Conservation (phyloP, 2,113 vertebrate genomes). For the Capra hircus region DNA sequence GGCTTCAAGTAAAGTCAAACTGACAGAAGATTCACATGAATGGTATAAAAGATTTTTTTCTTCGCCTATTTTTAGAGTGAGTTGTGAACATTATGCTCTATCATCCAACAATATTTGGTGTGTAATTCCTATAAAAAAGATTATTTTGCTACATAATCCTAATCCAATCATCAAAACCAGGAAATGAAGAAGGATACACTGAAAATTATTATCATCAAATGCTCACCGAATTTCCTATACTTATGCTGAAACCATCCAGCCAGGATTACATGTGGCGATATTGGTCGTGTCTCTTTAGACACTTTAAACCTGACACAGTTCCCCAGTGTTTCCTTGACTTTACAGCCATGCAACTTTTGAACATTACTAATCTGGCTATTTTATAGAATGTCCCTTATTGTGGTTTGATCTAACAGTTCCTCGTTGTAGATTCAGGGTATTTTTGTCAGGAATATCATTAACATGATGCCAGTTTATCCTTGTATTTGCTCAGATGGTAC, state of each 20-base stretch:
- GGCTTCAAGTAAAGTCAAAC: not conserved
- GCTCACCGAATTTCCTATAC: not conserved
- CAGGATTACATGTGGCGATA: not conserved
- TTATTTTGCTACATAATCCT: not conserved
- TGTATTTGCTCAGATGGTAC: not conserved
- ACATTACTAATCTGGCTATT: not conserved
- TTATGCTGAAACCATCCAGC: not conserved
- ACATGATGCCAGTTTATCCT: not conserved
- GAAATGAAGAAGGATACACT: not conserved
- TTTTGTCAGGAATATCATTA: not conserved
- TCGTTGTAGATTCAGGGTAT: not conserved
- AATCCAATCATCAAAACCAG: not conserved
- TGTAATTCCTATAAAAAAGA: not conserved
- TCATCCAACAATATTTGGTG: not conserved
- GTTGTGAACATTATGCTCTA: not conserved
- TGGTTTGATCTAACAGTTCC: not conserved
- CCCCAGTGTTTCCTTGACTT: not conserved
- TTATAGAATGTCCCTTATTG: not conserved
- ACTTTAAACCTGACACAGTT: not conserved
- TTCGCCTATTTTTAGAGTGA: not conserved
- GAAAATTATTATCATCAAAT: not conserved
- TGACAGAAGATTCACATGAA: not conserved
- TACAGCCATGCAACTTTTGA: not conserved
- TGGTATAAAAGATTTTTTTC: not conserved
- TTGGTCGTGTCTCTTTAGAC: not conserved